Conservation (phyloP, 2,888 invertebrate species). For the Dysmachus trigonus region DNA sequence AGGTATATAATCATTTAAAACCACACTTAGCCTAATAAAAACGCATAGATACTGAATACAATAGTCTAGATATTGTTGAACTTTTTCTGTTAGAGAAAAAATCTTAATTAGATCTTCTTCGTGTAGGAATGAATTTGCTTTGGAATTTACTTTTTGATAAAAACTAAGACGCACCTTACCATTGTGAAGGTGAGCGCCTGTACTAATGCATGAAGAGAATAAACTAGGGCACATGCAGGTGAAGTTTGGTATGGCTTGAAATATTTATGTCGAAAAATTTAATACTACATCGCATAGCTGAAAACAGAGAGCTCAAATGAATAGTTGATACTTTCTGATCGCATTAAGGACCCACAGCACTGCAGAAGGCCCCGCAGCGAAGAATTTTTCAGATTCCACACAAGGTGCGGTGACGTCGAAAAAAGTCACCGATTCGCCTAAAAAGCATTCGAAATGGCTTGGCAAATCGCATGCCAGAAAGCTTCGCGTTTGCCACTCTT, state of each 20-base stretch:
- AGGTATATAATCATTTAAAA: no score
- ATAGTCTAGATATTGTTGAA: background rate
- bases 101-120: background rate
- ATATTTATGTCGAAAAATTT: background rate
- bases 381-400: background rate
- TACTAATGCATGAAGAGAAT: background rate
- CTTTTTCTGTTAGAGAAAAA: background rate
- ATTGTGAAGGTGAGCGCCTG: background rate
- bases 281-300: background rate
- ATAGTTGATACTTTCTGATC: background rate
- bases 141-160: background rate
- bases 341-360: background rate
- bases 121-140: background rate
- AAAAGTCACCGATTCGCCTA: background rate
- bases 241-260: background rate
- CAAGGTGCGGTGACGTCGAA: background rate
- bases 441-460: background rate
- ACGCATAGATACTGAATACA: no score
- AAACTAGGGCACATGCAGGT: background rate
- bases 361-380: background rate
- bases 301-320: background rate
- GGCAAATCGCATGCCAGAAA: background rate
- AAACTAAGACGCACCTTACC: background rate
- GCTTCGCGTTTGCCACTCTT: background rate
- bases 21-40: no score